These are phyloP conservation scores for Pseudanteris insignis DNA, from an alignment of 2,888 invertebrate species.

Conservation along the genomic window DNA sequence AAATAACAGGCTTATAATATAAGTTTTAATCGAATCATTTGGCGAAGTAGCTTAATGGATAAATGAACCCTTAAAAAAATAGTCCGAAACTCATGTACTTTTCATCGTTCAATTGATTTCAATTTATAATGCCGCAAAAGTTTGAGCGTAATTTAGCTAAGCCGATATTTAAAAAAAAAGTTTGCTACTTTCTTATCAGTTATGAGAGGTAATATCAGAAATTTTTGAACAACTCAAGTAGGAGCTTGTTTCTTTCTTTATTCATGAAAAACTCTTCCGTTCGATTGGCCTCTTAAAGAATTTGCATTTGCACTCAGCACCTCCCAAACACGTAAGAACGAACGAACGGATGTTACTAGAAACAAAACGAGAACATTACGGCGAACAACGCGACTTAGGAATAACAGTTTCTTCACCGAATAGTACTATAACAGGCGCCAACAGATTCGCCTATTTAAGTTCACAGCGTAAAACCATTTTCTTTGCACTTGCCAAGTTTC, in stretches of 20 bases:
- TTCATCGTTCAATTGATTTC: too few relatives aligned
- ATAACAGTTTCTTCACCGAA: constrained; percentile 24
- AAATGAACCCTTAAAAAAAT: too few relatives aligned
- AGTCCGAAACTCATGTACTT: too few relatives aligned
- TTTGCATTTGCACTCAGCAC: constrained; percentile 45
- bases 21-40: too few relatives aligned
- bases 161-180: constrained; percentile 34
- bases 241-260: constrained; percentile 41
- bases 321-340: constrained; percentile 23
- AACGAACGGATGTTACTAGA: constrained; percentile 26
- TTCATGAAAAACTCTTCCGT: constrained; percentile 44
- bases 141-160: too few relatives aligned
- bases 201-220: constrained; percentile 35
- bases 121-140: too few relatives aligned
- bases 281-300: constrained; percentile 44
- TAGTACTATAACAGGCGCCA: constrained; percentile 29
- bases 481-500: constrained; percentile 17
- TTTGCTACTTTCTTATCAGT: constrained; percentile 31
- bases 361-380: constrained; percentile 41
- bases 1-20: too few relatives aligned
- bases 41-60: too few relatives aligned
- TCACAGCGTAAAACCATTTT: constrained; percentile 28
- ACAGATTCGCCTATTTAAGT: too few relatives aligned
- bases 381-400: constrained; percentile 18
- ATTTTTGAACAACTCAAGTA: constrained; percentile 26